phyloP scores from a whole-genome alignment of 2,113 vertebrate genomes.

The Coregonus clupeaformis region DNA sequence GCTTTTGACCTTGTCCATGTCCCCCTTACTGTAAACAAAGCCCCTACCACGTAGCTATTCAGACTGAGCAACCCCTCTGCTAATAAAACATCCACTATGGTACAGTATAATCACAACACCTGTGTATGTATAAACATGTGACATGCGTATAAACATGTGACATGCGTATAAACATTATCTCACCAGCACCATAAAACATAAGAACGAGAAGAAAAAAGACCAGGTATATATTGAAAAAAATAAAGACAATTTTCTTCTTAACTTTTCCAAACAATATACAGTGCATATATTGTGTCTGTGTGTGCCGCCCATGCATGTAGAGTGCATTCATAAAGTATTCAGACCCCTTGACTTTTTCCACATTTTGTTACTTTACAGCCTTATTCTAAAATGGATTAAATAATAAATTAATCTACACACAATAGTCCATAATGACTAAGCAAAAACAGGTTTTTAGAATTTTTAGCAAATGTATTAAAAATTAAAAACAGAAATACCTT shows the following conservation, averaged over 20 bases:
- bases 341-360: no score
- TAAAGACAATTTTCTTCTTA: background rate
- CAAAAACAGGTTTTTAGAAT: no score
- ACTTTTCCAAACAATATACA: background rate
- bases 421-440: no score
- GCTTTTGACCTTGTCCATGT: background rate
- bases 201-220: background rate
- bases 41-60: background rate
- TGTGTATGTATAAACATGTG: constrained; percentile 1
- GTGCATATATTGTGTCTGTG: no score
- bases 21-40: background rate
- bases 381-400: no score
- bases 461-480: no score
- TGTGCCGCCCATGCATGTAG: no score
- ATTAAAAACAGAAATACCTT: no score
- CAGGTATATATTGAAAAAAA: background rate
- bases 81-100: background rate
- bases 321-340: no score
- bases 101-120: background rate
- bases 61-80: background rate
- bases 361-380: no score
- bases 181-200: background rate
- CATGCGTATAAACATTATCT: background rate
- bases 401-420: no score
- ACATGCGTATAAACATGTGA: constrained; percentile 1